Percentiles rank a stretch among this genome's conserved stretches.
phyloP scores from a whole-genome alignment of 2,797 vertebrate species.

The Rhadinocentrus ornatus region DNA sequence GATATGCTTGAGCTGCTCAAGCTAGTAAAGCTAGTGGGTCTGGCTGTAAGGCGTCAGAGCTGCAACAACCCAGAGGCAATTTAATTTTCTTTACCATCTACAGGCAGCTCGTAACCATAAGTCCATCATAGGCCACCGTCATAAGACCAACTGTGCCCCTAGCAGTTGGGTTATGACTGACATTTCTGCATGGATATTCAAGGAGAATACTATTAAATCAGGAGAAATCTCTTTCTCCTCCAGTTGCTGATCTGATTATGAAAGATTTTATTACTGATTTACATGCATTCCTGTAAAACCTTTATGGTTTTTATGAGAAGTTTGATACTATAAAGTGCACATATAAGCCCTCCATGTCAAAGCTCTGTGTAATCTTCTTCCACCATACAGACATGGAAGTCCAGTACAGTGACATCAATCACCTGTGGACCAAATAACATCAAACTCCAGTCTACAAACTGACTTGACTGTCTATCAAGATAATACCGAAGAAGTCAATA shows the following conservation, averaged over 20 bases:
- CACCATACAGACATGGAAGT: neutral
- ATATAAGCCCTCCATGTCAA: neutral
- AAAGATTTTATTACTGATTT: slow-evolving; percentile 43
- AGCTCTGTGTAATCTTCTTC: slow-evolving; percentile 18
- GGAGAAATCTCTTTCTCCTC: slow-evolving; percentile 6
- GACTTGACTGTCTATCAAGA: neutral
- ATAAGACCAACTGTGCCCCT: slow-evolving; percentile 16
- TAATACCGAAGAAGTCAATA: neutral
- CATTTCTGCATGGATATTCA: slow-evolving; percentile 23
- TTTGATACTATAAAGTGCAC: neutral
- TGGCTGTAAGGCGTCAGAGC: slow-evolving; percentile 39
- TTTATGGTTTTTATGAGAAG: slow-evolving; percentile 7
- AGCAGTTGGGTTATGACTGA: slow-evolving; percentile 26
- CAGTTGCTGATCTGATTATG: slow-evolving; percentile 40
- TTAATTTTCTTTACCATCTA: slow-evolving; percentile 35
- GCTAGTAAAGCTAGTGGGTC: slow-evolving; percentile 27
- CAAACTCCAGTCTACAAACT: slow-evolving; percentile 21
- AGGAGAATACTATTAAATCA: slow-evolving; percentile 17
- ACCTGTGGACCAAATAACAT: slow-evolving; percentile 25
- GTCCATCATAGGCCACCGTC: slow-evolving; percentile 25
- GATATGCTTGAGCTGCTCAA: slow-evolving; percentile 53
- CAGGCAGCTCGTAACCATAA: slow-evolving; percentile 46
- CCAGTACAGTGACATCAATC: slow-evolving; percentile 17
- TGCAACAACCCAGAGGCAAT: slow-evolving; percentile 41
- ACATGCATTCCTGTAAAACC: slow-evolving; percentile 27